Base-by-base conservation (phyloP, 2,113 vertebrate genomes). In the Neomonachus schauinslandi region DNA sequence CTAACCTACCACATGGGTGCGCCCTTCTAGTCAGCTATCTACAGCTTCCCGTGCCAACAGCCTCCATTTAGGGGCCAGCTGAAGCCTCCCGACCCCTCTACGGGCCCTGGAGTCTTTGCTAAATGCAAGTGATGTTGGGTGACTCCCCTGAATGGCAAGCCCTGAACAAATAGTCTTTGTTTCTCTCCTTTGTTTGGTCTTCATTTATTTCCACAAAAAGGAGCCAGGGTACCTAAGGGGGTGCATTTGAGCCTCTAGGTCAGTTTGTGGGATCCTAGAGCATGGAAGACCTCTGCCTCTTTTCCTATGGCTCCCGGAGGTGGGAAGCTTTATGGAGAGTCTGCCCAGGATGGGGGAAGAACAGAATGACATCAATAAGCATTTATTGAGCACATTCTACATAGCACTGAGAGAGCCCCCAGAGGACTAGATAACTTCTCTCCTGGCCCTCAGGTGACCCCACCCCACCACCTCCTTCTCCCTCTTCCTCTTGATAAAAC, bases 91-190 rank as follows among this genome's bases (percentile, higher is more conserved):
- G 36, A 14, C 5, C 16, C 31, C 8, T 11, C 36, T 33, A 2
- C 24, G 14, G 12, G 59, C 61, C 65, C n/a, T 6, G 57, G 19
- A 28, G 28, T 53, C 46, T 76, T 65, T 53, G 46, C 36, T 36
- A 65, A 89, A n/a, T 3, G 3, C 39, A 24, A 39, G 24, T 0
- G 2, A 22, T 4, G 19, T 11, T 24, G 31, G 2, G n/a, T 26
- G 3, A 55, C 33, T 76, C 59, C 39, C 21, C 49, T 39, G 61
- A 53, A 5, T 1, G 4, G 46, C 28, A 49, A 83, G 19, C 5
- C 87, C 74, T 74, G 19, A 57, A 86, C 16, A 51, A 85, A n/a
- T 7, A 81, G 49, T 0, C 10, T 91, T 85, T 63, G 18, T 26
- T 39, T 61, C 49, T 76, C 61, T 93, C 16, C 31, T 51, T 76